Percentiles rank a stretch among this genome's conserved stretches.
Evolutionary conservation across 1,140 invertebrate species (phyloP).

Genomic region (Anastrepha ludens): DNA sequence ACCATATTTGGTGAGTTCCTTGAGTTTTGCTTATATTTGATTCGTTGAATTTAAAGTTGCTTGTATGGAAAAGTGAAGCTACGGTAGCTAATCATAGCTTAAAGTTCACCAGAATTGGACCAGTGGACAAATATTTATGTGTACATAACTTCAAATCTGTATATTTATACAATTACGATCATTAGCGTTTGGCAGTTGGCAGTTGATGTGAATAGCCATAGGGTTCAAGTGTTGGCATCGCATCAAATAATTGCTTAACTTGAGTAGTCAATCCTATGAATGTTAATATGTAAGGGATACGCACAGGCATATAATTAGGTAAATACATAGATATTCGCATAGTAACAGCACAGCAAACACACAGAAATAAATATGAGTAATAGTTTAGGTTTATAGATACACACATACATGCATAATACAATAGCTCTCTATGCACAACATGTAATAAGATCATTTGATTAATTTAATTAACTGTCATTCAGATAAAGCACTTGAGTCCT

Average conservation of each 20-base stretch:
- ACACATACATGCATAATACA: background rate
- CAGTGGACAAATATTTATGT: no score
- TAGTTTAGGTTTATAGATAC: no score
- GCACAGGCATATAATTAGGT: background rate
- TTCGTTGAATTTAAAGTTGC: no score
- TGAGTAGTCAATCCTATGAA: background rate
- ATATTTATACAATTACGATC: background rate
- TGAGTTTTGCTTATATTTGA: no score
- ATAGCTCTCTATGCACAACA: background rate
- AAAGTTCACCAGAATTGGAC: no score
- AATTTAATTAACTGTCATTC: background rate
- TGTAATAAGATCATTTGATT: slow-evolving; percentile 14
- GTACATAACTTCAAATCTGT: no score
- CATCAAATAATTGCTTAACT: background rate
- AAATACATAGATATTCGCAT: background rate
- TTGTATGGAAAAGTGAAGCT: no score
- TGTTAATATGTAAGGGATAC: background rate
- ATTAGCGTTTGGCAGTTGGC: background rate
- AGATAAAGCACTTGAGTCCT: slow-evolving; percentile 1
- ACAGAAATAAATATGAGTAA: no score
- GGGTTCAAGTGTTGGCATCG: background rate
- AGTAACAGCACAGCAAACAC: no score
- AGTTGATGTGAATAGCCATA: background rate
- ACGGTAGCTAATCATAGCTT: no score
- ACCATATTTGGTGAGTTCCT: no score